These are phyloP conservation scores for Scartelaos histophorus DNA, from an alignment of 2,113 vertebrate species.

Conservation along the genomic window DNA sequence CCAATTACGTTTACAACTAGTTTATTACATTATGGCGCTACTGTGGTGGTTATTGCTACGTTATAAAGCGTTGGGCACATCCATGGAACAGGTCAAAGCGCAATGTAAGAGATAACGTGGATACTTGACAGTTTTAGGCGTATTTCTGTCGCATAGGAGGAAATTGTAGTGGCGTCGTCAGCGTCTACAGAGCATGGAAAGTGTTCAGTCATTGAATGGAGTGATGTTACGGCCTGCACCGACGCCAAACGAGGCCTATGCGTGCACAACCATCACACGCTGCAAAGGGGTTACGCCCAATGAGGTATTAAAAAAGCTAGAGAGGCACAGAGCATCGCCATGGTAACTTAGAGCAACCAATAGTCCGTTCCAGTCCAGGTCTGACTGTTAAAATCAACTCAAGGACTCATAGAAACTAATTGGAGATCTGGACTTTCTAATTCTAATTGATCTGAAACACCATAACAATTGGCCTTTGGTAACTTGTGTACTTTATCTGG, in stretches of 20 bases:
- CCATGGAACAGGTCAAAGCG: background rate
- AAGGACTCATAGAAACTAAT: too few species aligned
- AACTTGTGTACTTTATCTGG: too few species aligned
- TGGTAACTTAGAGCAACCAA: too few species aligned
- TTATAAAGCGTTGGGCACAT: background rate
- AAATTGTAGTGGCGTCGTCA: constrained; percentile 15
- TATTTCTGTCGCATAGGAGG: constrained; percentile 38
- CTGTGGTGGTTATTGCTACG: background rate
- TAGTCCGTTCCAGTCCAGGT: too few species aligned
- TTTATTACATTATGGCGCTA: background rate
- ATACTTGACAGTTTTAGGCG: background rate
- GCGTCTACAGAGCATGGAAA: background rate
- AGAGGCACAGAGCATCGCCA: too few species aligned
- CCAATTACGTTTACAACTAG: background rate
- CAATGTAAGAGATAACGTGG: background rate
- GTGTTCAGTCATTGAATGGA: constrained; percentile 39
- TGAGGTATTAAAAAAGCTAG: too few species aligned
- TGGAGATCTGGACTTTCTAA: too few species aligned
- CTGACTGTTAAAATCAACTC: too few species aligned
- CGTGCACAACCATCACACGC: constrained; percentile 49
- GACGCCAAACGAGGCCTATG: constrained; percentile 62
- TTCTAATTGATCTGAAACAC: too few species aligned
- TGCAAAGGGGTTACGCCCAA: constrained; percentile 66
- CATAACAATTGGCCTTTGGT: too few species aligned
- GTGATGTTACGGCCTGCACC: constrained; percentile 57